Evolutionary conservation across 2,888 invertebrate species (phyloP).

Genomic region (Drosophila ezoana): DNA sequence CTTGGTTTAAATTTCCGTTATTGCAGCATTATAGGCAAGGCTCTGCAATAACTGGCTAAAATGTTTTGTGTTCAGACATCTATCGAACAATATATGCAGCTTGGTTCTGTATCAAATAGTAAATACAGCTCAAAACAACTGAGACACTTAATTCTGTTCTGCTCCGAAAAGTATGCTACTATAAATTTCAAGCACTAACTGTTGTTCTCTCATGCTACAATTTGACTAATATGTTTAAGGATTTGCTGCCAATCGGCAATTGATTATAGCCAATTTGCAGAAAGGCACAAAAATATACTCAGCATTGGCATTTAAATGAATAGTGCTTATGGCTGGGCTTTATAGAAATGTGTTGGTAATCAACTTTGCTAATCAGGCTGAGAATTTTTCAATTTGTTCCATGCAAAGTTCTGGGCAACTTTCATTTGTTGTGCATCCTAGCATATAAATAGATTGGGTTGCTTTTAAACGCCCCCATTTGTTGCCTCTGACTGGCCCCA

Average conservation of each 20-base stretch:
- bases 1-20: conserved; percentile 7
- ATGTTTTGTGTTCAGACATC: neutral
- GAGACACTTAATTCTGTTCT: neutral
- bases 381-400: conserved; percentile 7
- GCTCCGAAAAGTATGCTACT: conserved; percentile 9
- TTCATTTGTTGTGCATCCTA: neutral
- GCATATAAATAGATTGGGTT: neutral
- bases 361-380: conserved; percentile 12
- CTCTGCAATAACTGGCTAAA: conserved; percentile 17
- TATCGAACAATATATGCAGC: neutral
- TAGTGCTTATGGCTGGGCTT: neutral
- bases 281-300: conserved; percentile 11
- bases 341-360: conserved; percentile 9
- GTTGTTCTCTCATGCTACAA: too few species aligned
- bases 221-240: conserved; percentile 4
- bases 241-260: conserved; percentile 20
- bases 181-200: neutral
- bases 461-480: too few species aligned
- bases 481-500: neutral
- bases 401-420: conserved; percentile 8
- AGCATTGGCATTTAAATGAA: conserved; percentile 28
- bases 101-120: neutral
- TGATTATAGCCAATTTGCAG: conserved; percentile 19
- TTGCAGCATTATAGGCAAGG: neutral
- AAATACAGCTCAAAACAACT: neutral